Base-by-base conservation (phyloP, 2,888 invertebrate species). In the Teinopalpus imperialis region DNA sequence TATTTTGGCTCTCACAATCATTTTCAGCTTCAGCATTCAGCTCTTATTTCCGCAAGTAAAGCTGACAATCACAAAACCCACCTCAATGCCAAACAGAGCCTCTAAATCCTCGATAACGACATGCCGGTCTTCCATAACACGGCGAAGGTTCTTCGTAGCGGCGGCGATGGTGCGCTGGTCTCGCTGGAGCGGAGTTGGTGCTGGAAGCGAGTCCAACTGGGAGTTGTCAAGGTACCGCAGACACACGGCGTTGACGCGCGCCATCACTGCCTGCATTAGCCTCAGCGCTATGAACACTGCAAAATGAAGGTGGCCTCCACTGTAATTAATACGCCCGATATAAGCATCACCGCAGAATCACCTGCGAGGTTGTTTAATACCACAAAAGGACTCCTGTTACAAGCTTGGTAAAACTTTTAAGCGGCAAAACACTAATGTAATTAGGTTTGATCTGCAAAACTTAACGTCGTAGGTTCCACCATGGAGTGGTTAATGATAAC, bases 71-170 rank as follows among this genome's bases (percentile, higher is more conserved):
- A n/a, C n/a, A n/a, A 4, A 10, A 65, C 70, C 67, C 69, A 95
- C 95, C 91, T 94, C 91, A 59, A 95, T 89, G 63, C 92, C 93
- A 80, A 96, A 97, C 56, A 96, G 90, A 10, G 92, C 91, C 74
- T 96, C 94, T 62, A 97, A 90, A 70, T 97, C 95, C 36, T 95
- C 94, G 48, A 97, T 90, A 63, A 95, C 92, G 2, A 96, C 92
- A 69, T 96, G 95, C 34, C 96, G 90, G 76, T 98, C 98, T 81
- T 98, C 98, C 98, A 98, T 98, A 69, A 91, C 93, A 46, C 97
- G 90, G 42, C 97, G 91, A 21, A 91, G 91, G 81, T 98, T 98
- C 81, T 94, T 96, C 16, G 93, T 91, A 40, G 95, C 94, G 62
- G 91, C 92, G 20, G 92, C 91, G 51, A 93, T 93, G 59, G 87